Evolutionary conservation across 2,113 vertebrate genomes (phyloP).

Genomic region (Cisticola juncidis): DNA sequence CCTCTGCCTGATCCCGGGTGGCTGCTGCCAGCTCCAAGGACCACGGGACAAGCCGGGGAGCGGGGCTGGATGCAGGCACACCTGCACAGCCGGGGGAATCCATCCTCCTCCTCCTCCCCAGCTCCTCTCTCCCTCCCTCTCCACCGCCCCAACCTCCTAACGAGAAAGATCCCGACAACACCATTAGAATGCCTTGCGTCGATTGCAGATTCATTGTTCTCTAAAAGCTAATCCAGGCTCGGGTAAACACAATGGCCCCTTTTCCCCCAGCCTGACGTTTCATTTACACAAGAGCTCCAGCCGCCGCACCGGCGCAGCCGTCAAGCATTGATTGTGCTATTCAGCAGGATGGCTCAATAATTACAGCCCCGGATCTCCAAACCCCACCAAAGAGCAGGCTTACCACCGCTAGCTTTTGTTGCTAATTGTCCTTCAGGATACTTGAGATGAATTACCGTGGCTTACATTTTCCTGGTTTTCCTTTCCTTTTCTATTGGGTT

Average conservation of each 20-base stretch:
- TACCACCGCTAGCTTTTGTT: constrained; percentile 63
- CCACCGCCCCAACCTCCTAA: background rate
- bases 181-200: constrained; percentile 10
- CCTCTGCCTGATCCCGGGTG: background rate
- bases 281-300: constrained; percentile 50
- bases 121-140: background rate
- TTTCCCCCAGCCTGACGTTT: constrained; percentile 48
- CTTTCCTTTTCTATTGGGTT: constrained; percentile 44
- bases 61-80: background rate
- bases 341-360: constrained; percentile 67
- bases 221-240: constrained; percentile 46
- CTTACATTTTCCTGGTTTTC: constrained; percentile 53
- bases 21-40: background rate
- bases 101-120: background rate
- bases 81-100: rapidly evolving
- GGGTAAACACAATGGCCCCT: constrained; percentile 53
- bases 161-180: constrained; percentile 5
- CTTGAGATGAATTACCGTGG: constrained; percentile 66
- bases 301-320: constrained; percentile 32
- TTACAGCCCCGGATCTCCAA: constrained; percentile 65
- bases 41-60: background rate
- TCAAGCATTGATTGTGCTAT: constrained; percentile 63
- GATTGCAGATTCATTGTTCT: constrained; percentile 26
- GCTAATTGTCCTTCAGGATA: constrained; percentile 71
- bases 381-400: constrained; percentile 60